These are phyloP conservation scores for Drosophila kepulauana DNA, from an alignment of 1,140 invertebrate species.

Conservation along the genomic window DNA sequence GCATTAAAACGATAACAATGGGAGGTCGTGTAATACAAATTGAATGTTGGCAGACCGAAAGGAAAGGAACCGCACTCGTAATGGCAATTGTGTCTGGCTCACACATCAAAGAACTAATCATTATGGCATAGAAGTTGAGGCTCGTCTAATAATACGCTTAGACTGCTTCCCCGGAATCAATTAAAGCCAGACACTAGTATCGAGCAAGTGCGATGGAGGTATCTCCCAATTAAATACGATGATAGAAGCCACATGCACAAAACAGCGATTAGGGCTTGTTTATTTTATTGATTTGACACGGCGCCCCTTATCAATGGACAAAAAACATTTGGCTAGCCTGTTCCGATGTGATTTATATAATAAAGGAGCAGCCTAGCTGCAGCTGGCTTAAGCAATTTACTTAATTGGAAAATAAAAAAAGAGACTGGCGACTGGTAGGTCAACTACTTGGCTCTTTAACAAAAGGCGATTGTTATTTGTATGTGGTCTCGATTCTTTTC, in stretches of 20 bases:
- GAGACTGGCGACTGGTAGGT: conserved; percentile 40
- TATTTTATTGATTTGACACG: conserved; percentile 38
- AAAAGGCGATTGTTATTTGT: conserved; percentile 47
- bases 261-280: conserved; percentile 21
- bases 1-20: conserved; percentile 63
- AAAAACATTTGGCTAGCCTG: conserved; percentile 17
- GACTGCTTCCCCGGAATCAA: conserved; percentile 72
- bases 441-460: conserved; percentile 55
- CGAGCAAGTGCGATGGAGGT: not conserved
- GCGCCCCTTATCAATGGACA: conserved; percentile 34
- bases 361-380: conserved; percentile 27
- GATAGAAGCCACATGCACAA: conserved; percentile 20
- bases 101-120: conserved; percentile 74
- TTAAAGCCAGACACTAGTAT: conserved; percentile 58
- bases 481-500: not conserved
- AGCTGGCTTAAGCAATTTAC: conserved; percentile 72
- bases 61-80: not conserved
- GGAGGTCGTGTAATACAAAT: conserved; percentile 65
- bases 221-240: conserved; percentile 34
- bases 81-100: conserved; percentile 28
- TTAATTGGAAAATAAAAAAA: conserved; percentile 78
- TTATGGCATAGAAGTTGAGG: conserved; percentile 55
- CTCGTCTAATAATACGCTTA: conserved; percentile 56
- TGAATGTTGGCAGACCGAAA: conserved; percentile 34
- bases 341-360: conserved; percentile 41